These are phyloP conservation scores for Delichon dasypus DNA, from an alignment of 2,797 vertebrate genomes.

Conservation along the genomic window DNA sequence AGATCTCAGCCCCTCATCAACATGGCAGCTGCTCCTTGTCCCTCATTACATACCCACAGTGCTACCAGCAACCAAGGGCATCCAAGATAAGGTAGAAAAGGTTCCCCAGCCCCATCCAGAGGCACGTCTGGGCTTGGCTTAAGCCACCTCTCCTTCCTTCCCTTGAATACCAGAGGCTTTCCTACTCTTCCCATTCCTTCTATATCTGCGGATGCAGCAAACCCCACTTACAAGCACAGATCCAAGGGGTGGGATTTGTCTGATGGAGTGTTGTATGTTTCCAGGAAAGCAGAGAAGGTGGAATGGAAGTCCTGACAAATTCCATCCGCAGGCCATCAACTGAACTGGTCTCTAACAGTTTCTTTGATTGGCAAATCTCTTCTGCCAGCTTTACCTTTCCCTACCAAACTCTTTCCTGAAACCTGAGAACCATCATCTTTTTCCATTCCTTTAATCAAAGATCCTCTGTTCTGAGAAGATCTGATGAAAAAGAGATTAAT, in stretches of 20 bases:
- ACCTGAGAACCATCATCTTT: not conserved
- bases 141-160: not conserved
- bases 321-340: not conserved
- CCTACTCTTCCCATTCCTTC: not conserved
- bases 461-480: not conserved
- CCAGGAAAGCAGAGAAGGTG: not conserved
- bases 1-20: not conserved
- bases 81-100: not conserved
- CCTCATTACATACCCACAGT: not conserved
- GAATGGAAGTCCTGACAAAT: not conserved
- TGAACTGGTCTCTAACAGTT: not conserved
- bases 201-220: not conserved
- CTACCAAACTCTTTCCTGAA: not conserved
- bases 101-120: not conserved
- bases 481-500: not conserved
- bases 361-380: not conserved
- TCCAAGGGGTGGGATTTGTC: not conserved
- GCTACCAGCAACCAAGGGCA: not conserved
- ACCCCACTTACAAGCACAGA: not conserved
- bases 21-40: not conserved
- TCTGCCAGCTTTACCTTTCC: not conserved
- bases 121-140: accelerated
- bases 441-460: not conserved
- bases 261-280: not conserved
- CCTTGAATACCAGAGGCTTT: not conserved